A percentile compares a stretch with the other conserved stretches of the same genome.
phyloP scores from a whole-genome alignment of 2,888 invertebrate genomes.

The Polyommatus icarus region DNA sequence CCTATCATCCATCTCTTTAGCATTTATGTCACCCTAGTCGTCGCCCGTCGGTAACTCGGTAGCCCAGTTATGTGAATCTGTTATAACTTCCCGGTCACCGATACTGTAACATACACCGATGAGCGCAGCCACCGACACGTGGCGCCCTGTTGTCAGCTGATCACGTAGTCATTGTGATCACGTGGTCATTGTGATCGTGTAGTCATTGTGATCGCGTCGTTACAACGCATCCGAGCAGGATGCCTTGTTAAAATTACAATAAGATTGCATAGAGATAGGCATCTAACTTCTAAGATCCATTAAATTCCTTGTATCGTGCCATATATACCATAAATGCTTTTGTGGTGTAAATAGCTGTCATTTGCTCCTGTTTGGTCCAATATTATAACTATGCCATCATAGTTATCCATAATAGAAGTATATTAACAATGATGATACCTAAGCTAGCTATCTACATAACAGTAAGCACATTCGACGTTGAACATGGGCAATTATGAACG shows the following conservation, averaged over 20 bases:
- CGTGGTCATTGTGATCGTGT: not conserved
- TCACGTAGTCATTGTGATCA: not conserved
- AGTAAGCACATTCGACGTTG: no score
- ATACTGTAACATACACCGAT: slow-evolving; percentile 4
- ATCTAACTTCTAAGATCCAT: no score
- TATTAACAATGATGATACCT: no score
- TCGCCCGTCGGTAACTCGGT: not conserved
- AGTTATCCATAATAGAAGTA: no score
- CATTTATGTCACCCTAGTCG: not conserved
- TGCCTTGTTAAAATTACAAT: slow-evolving; percentile 2
- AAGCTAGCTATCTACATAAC: no score
- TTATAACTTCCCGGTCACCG: slow-evolving; percentile 7
- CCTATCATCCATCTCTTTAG: not conserved
- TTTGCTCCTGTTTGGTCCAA: no score
- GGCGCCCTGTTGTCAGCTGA: not conserved
- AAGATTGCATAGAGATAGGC: not conserved
- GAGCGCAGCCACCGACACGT: not conserved
- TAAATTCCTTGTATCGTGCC: not conserved
- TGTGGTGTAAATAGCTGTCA: not conserved
- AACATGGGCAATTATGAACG: no score
- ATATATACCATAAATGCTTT: not conserved
- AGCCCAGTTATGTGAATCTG: not conserved
- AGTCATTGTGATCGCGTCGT: no score
- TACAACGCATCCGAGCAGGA: not conserved
- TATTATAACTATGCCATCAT: no score